phyloP scores from a whole-genome alignment of 1,140 invertebrate species.

The Oscheius sp. region DNA sequence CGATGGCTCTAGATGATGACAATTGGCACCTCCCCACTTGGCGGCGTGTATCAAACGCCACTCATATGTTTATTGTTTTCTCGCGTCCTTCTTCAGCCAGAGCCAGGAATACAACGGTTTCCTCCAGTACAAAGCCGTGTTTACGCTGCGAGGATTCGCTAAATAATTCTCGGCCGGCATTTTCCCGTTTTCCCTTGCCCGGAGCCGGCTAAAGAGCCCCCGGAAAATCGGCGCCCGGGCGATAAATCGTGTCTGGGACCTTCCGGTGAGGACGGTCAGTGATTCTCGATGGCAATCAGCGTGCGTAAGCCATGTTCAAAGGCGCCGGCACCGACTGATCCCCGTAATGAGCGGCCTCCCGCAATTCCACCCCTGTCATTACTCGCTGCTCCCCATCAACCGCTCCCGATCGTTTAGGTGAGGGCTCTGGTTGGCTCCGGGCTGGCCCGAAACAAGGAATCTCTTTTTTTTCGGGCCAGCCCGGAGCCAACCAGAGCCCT shows the following conservation, averaged over 20 bases:
- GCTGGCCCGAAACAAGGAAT: no score
- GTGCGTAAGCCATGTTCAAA: constrained; percentile 5
- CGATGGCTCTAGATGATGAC: background rate
- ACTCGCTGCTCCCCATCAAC: background rate
- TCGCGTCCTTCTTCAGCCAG: no score
- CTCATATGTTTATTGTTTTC: no score
- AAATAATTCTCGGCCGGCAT: background rate
- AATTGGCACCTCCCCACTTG: background rate
- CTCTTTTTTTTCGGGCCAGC: no score
- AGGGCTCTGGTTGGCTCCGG: no score
- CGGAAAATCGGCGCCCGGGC: background rate
- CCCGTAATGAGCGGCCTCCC: constrained; percentile 9
- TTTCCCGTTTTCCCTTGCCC: background rate
- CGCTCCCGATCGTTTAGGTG: no score
- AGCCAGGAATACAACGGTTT: no score
- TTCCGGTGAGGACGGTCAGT: background rate
- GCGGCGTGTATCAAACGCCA: no score
- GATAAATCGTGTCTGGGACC: no score
- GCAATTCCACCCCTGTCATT: constrained; percentile 8
- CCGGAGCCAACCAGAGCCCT: no score
- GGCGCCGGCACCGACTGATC: background rate
- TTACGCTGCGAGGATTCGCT: no score
- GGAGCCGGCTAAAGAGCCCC: background rate
- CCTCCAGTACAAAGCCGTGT: no score
- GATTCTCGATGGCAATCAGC: constrained; percentile 5